phyloP scores from a whole-genome alignment of 2,888 invertebrate genomes.

The Eupeodes luniger region DNA sequence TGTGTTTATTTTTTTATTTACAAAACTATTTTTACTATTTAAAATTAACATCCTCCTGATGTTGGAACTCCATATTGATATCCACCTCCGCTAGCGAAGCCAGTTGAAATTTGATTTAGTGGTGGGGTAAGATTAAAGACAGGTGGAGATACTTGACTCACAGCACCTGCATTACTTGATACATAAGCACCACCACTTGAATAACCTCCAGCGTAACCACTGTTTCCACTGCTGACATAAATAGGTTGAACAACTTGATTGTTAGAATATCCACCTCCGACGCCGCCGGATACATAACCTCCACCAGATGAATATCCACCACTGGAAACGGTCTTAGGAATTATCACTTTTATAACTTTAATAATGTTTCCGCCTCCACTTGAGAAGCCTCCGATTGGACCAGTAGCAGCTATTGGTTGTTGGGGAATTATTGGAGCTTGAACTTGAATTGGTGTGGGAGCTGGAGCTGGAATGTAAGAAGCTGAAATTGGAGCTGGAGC shows the following conservation, averaged over 20 bases:
- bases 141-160: conserved; percentile 41
- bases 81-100: conserved; percentile 37
- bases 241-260: conserved; percentile 25
- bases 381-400: conserved; percentile 31
- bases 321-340: conserved; percentile 47
- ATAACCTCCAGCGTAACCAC: conserved; percentile 34
- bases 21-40: not conserved
- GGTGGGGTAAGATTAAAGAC: conserved; percentile 14
- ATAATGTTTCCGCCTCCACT: conserved; percentile 35
- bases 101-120: conserved; percentile 15
- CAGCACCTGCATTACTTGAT: conserved; percentile 23
- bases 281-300: conserved; percentile 25
- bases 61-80: conserved; percentile 36
- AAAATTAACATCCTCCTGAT: conserved; percentile 43
- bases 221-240: conserved; percentile 35
- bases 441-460: not conserved
- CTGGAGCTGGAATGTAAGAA: conserved; percentile 15
- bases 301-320: conserved; percentile 42
- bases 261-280: conserved; percentile 35
- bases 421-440: conserved; percentile 31
- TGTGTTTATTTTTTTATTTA: not conserved
- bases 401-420: conserved; percentile 31
- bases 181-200: conserved; percentile 21
- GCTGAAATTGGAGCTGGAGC: conserved; percentile 4
- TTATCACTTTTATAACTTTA: conserved; percentile 60